Conservation (phyloP, 92 coral and sea anemone genomes). For the Umimayanthus kanabou region DNA sequence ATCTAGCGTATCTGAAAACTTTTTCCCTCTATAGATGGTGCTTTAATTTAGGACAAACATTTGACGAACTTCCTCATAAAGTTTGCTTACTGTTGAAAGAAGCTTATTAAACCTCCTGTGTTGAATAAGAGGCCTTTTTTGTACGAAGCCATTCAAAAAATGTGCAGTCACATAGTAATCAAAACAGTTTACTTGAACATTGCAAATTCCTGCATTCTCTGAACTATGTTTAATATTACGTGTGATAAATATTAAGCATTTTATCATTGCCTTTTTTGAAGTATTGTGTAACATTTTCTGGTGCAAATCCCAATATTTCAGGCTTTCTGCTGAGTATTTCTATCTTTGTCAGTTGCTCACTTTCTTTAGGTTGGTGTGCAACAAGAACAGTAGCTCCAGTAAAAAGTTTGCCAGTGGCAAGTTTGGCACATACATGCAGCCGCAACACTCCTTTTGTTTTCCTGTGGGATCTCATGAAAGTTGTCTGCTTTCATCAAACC, state of each 20-base stretch:
- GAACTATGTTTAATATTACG: background rate
- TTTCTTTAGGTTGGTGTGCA: too few relatives aligned
- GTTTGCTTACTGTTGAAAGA: conserved; percentile 1
- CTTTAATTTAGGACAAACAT: background rate
- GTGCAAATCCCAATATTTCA: conserved; percentile 19
- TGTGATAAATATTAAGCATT: background rate
- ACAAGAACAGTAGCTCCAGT: too few relatives aligned
- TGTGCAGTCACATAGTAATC: background rate
- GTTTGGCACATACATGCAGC: too few relatives aligned
- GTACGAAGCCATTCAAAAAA: background rate
- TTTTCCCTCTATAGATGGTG: background rate
- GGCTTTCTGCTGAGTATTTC: background rate
- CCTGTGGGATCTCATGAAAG: too few relatives aligned
- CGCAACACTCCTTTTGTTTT: too few relatives aligned
- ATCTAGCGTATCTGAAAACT: background rate
- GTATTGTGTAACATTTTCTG: background rate
- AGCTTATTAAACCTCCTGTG: background rate
- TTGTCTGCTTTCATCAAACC: too few relatives aligned
- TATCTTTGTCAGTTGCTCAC: too few relatives aligned
- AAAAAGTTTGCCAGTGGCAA: too few relatives aligned
- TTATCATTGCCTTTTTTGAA: too few relatives aligned
- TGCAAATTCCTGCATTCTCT: too few relatives aligned
- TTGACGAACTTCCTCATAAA: conserved; percentile 10
- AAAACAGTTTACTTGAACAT: too few relatives aligned
- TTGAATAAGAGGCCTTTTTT: background rate